A percentile compares a stretch with the other conserved stretches of the same genome.
These are phyloP conservation scores for Stegana nigrithorax DNA, from an alignment of 2,888 invertebrate genomes.

Conservation along the genomic window DNA sequence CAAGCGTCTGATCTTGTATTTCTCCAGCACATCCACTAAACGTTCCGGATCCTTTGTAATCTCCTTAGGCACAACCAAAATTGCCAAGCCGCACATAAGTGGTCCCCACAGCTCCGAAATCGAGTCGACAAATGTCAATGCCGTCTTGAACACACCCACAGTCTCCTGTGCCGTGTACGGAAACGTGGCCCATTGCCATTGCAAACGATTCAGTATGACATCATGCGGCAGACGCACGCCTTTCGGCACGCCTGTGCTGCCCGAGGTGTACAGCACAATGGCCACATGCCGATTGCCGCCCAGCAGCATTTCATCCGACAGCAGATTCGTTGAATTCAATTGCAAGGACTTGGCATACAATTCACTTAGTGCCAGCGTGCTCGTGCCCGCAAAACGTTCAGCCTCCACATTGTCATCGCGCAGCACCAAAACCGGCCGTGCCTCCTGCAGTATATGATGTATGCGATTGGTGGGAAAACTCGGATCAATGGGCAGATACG, in stretches of 20 bases:
- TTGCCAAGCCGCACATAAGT: slow-evolving; percentile 76
- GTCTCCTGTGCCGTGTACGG: slow-evolving; percentile 78
- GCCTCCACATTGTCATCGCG: slow-evolving; percentile 72
- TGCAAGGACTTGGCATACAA: slow-evolving; percentile 56
- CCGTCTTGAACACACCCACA: slow-evolving; percentile 88
- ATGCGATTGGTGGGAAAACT: slow-evolving; percentile 78
- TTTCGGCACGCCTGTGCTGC: slow-evolving; percentile 90
- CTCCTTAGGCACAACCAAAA: slow-evolving; percentile 80
- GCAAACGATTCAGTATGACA: slow-evolving; percentile 83
- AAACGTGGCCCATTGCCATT: slow-evolving; percentile 88
- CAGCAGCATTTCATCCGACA: slow-evolving; percentile 67
- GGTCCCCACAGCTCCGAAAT: slow-evolving; percentile 91
- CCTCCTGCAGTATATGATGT: slow-evolving; percentile 80
- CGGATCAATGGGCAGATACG: slow-evolving; percentile 86
- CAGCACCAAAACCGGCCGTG: slow-evolving; percentile 75
- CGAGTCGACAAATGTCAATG: slow-evolving; percentile 91
- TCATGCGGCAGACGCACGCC: slow-evolving; percentile 86
- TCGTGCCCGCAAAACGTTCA: slow-evolving; percentile 52
- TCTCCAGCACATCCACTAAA: slow-evolving; percentile 76
- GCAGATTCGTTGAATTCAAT: slow-evolving; percentile 54
- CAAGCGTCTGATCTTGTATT: slow-evolving; percentile 82
- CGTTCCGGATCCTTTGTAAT: slow-evolving; percentile 83
- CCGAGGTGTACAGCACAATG: slow-evolving; percentile 72
- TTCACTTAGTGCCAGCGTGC: slow-evolving; percentile 51
- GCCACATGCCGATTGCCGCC: slow-evolving; percentile 55